These are phyloP conservation scores for Cladopsammia gracilis DNA, from an alignment of 64 coral and sea anemone species.

Conservation along the genomic window DNA sequence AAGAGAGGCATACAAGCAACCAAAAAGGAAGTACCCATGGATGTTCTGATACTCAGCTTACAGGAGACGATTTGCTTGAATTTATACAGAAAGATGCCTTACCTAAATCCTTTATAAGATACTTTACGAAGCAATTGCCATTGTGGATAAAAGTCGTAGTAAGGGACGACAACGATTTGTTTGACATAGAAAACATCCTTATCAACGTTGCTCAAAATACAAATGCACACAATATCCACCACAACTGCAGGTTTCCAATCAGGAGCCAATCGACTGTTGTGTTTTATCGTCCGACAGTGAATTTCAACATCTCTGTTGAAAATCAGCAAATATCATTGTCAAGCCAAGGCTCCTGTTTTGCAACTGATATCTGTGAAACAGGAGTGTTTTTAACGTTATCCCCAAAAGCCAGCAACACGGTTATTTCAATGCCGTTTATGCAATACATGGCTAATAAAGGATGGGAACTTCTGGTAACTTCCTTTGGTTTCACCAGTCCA, in stretches of 20 bases:
- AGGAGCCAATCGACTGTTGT: neutral
- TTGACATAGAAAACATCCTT: slow-evolving; percentile 23
- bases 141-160: slow-evolving; percentile 18
- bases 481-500: neutral
- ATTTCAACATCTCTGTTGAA: slow-evolving; percentile 12
- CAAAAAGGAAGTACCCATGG: neutral
- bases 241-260: slow-evolving; percentile 8
- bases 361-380: slow-evolving; percentile 9
- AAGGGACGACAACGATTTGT: neutral
- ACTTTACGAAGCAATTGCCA: slow-evolving; percentile 16
- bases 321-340: neutral
- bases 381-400: slow-evolving; percentile 7
- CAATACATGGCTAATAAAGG: neutral
- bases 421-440: neutral
- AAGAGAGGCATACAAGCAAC: neutral
- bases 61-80: slow-evolving; percentile 3
- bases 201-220: neutral
- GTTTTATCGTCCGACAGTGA: slow-evolving; percentile 25
- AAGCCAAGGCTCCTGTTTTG: slow-evolving; percentile 34
- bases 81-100: slow-evolving; percentile 51
- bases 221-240: neutral
- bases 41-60: neutral
- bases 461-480: neutral
- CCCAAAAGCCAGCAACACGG: neutral
- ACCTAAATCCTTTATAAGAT: slow-evolving; percentile 13